These are phyloP conservation scores for Drymonia ruficornis DNA, from an alignment of 2,888 invertebrate species.

Conservation along the genomic window DNA sequence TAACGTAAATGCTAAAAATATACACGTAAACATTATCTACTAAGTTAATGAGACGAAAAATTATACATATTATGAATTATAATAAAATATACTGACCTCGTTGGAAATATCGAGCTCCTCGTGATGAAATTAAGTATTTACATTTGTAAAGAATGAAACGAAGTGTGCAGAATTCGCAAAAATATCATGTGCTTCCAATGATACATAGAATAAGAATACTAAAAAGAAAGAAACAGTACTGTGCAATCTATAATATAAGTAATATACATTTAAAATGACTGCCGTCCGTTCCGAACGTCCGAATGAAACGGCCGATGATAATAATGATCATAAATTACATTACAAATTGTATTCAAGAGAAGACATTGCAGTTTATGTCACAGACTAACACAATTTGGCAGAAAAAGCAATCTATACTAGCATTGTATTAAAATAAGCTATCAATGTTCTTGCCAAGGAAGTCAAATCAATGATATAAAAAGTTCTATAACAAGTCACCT, in stretches of 20 bases:
- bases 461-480: neutral
- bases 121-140: slow-evolving; percentile 21
- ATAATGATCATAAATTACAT: neutral
- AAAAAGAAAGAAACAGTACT: no score
- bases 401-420: slow-evolving; percentile 27
- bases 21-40: slow-evolving; percentile 54
- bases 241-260: no score
- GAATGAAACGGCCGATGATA: neutral
- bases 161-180: slow-evolving; percentile 24
- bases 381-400: slow-evolving; percentile 31
- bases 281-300: no score
- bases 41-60: slow-evolving; percentile 45
- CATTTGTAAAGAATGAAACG: slow-evolving; percentile 29
- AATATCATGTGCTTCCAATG: slow-evolving; percentile 6
- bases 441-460: slow-evolving; percentile 6
- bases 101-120: slow-evolving; percentile 28
- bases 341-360: neutral
- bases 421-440: slow-evolving; percentile 18
- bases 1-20: slow-evolving; percentile 66
- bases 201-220: no score
- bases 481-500: neutral
- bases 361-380: slow-evolving; percentile 11
- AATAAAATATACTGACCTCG: slow-evolving; percentile 43
- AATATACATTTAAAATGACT: no score
- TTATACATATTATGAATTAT: slow-evolving; percentile 43